Percentiles rank a stretch among this genome's conserved stretches.
Conservation (phyloP, 1,140 invertebrate genomes). For the Drosophila subpulchrella region DNA sequence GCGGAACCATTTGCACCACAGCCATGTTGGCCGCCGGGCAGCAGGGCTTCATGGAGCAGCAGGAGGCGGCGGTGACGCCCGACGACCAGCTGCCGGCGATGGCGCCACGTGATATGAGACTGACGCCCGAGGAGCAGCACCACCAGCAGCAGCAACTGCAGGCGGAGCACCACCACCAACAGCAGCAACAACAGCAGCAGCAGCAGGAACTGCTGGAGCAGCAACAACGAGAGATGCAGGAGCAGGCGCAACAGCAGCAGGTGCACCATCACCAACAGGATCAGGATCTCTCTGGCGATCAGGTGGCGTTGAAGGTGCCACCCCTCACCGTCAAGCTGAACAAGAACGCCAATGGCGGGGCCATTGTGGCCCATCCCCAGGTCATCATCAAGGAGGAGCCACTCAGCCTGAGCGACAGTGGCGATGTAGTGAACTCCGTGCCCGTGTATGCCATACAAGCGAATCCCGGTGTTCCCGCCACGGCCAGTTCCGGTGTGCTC, state of each 20-base stretch:
- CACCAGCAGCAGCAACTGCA: slow-evolving; percentile 66
- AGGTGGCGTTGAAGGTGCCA: slow-evolving; percentile 70
- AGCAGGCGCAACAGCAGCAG: slow-evolving; percentile 58
- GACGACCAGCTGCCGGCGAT: slow-evolving; percentile 75
- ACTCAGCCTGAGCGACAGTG: slow-evolving; percentile 70
- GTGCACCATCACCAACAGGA: slow-evolving; percentile 59
- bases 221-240: slow-evolving; percentile 48
- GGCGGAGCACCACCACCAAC: slow-evolving; percentile 50
- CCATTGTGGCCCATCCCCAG: slow-evolving; percentile 72
- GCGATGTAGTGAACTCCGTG: slow-evolving; percentile 69
- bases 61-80: slow-evolving; percentile 75
- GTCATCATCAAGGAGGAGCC: slow-evolving; percentile 82
- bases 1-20: slow-evolving; percentile 71
- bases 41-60: slow-evolving; percentile 76
- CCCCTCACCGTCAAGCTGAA: slow-evolving; percentile 79
- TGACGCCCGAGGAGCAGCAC: slow-evolving; percentile 77
- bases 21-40: slow-evolving; percentile 72
- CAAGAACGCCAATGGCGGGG: slow-evolving; percentile 68
- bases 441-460: slow-evolving; percentile 83
- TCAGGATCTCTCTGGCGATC: slow-evolving; percentile 56
- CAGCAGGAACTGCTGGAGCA: slow-evolving; percentile 56
- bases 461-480: slow-evolving; percentile 54
- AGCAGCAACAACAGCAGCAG: slow-evolving; percentile 50
- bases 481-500: slow-evolving; percentile 61
- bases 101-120: slow-evolving; percentile 81